Evolutionary conservation across 1,140 invertebrate species (phyloP).

Genomic region (Homalodisca vitripennis): DNA sequence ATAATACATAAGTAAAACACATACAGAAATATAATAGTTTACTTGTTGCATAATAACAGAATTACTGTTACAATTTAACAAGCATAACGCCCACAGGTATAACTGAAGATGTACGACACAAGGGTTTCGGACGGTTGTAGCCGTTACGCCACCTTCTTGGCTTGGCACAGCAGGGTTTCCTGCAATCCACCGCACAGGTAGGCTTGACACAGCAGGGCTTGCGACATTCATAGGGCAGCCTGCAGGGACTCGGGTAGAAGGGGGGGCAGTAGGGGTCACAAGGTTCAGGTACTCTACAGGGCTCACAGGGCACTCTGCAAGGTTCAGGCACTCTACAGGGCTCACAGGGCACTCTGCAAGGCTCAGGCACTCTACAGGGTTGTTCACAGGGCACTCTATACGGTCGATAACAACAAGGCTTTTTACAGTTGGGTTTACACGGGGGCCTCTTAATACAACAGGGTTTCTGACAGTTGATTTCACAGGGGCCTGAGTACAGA

Average conservation of each 20-base stretch:
- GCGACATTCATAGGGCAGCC: background rate
- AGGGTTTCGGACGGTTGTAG: background rate
- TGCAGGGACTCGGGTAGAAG: background rate
- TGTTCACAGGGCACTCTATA: background rate
- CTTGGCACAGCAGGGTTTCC: background rate
- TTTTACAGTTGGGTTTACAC: background rate
- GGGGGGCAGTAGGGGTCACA: background rate
- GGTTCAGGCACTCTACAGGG: background rate
- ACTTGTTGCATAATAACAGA: no score
- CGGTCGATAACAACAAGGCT: background rate
- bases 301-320: background rate
- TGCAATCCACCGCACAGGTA: background rate
- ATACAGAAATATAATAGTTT: no score
- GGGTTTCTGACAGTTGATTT: no score
- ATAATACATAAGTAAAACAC: no score
- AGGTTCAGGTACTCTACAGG: background rate
- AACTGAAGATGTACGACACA: background rate
- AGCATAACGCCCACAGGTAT: constrained; percentile 4
- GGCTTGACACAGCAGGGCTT: background rate
- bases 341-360: background rate
- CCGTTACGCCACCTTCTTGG: background rate
- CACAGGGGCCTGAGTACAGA: no score
- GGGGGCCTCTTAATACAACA: no score
- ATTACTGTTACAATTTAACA: background rate
- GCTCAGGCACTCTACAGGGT: background rate